phyloP scores from a whole-genome alignment of 2,113 vertebrate species.

The Arvicanthis niloticus region DNA sequence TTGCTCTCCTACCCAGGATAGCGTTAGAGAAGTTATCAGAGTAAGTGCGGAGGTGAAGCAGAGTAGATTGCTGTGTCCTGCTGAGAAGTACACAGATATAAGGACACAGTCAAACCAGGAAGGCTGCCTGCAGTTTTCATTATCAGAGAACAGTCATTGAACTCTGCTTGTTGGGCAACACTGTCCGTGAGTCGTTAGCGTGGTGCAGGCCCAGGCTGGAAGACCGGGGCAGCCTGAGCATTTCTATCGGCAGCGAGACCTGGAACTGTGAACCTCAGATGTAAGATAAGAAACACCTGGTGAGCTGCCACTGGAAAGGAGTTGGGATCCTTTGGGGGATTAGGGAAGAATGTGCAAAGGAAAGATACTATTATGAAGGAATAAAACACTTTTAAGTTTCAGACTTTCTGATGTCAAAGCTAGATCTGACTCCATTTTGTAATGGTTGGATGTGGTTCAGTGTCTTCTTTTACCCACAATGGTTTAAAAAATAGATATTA shows the following conservation, averaged over 20 bases:
- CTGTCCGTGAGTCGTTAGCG: not conserved
- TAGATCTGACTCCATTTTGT: not conserved
- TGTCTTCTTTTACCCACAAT: not conserved
- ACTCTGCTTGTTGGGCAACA: not conserved
- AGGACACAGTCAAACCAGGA: not conserved
- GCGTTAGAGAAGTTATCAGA: not conserved
- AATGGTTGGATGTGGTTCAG: not conserved
- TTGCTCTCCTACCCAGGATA: not conserved
- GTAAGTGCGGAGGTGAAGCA: not conserved
- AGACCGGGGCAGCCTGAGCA: not conserved
- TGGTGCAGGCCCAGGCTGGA: not conserved
- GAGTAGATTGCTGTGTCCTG: not conserved
- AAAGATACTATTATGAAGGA: constrained; percentile 31
- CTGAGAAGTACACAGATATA: not conserved
- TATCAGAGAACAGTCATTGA: not conserved
- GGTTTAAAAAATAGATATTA: constrained; percentile 2
- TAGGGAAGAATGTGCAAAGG: not conserved
- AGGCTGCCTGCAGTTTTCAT: not conserved
- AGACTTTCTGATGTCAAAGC: not conserved
- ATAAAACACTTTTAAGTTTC: not conserved
- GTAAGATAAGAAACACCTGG: not conserved
- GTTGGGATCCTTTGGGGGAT: not conserved
- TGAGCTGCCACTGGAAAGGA: not conserved
- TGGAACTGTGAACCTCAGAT: not conserved
- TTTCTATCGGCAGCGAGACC: not conserved